Base-by-base conservation (phyloP, 1,140 invertebrate genomes). In the Coenobita brevimanus region DNA sequence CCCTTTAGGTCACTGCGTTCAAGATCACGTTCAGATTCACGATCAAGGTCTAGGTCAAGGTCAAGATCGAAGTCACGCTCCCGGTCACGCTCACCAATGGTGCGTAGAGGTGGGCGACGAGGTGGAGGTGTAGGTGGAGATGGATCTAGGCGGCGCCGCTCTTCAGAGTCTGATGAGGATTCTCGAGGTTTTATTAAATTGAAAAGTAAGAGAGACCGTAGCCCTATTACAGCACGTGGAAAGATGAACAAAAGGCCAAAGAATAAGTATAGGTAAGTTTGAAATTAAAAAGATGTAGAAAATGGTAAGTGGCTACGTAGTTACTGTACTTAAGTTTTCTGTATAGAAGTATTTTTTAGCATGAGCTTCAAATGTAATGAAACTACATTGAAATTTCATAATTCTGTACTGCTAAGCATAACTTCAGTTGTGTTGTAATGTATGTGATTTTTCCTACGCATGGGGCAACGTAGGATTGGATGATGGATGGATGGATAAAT, bases 121-220 rank as follows among this genome's bases (percentile, higher is more conserved):
- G 41, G 46, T 8, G 6, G 6, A 8, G 17, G 6, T 6, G 46
- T 50, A 6, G 46, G 46, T 50, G 46, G 6, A 8, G 46, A 17
- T 6, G 46, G 46, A 50, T 17, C 46, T 17, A 85, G 78, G 50
- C 86, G 89, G 21, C 50, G 54, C n/a, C 84, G 83, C 13, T 57
- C 46, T 17, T 85, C 89, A 0, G 60, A 93, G 92, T 86, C 84
- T 80, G 90, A 80, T 50, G 82, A 89, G 84, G 91, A 88, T 89
- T 85, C 89, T 91, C 92, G 83, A 90, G 93, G 92, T 89, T 92
- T 92, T 81, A 91, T 93, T 60, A 91, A 90, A 41, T 92, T 91
- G 88, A 83, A 81, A 73, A 84, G 30, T n/a, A 89, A 88, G 36
- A 79, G 71, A 15, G 76, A 82, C 8, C 73, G 85, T 54, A 84